Conservation (phyloP, 2,113 vertebrate species). For the Ascaphus truei region DNA sequence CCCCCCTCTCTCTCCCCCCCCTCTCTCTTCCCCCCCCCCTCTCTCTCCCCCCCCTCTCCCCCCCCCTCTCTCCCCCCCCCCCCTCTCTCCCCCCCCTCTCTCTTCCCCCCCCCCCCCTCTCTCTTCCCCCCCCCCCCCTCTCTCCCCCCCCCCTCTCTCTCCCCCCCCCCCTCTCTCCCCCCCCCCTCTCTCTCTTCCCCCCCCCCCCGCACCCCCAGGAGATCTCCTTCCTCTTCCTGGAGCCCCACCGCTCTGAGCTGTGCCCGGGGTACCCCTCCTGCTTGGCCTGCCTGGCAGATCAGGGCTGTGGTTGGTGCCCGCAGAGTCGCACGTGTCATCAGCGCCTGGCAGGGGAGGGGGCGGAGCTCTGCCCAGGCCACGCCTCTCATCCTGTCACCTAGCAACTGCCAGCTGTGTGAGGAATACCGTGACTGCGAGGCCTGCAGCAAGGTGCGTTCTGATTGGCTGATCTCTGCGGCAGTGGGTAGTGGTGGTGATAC, state of each 20-base stretch:
- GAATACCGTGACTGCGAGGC: conserved; percentile 84
- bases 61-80: too few relatives aligned
- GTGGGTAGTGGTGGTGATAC: fast-evolving
- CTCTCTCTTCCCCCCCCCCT: too few relatives aligned
- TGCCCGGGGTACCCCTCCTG: conserved; percentile 77
- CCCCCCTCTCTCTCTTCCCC: background rate
- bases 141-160: too few relatives aligned
- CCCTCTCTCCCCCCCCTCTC: too few relatives aligned
- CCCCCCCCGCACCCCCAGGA: conserved; percentile 55
- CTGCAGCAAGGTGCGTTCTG: conserved; percentile 69
- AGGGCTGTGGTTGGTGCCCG: conserved; percentile 87
- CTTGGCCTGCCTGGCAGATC: conserved; percentile 81
- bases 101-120: background rate
- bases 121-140: too few relatives aligned
- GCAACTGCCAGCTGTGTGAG: conserved; percentile 81
- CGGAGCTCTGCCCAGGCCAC: conserved; percentile 42
- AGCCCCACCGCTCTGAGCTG: conserved; percentile 77
- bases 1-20: too few relatives aligned
- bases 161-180: background rate
- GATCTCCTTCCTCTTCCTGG: conserved; percentile 87
- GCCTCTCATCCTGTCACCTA: conserved; percentile 75
- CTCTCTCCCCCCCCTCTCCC: too few relatives aligned
- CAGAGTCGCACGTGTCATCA: conserved; percentile 68
- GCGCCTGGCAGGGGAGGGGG: conserved; percentile 53
- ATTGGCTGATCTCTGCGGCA: background rate